phyloP scores from a whole-genome alignment of 2,113 vertebrate genomes.

The Aythya baeri region DNA sequence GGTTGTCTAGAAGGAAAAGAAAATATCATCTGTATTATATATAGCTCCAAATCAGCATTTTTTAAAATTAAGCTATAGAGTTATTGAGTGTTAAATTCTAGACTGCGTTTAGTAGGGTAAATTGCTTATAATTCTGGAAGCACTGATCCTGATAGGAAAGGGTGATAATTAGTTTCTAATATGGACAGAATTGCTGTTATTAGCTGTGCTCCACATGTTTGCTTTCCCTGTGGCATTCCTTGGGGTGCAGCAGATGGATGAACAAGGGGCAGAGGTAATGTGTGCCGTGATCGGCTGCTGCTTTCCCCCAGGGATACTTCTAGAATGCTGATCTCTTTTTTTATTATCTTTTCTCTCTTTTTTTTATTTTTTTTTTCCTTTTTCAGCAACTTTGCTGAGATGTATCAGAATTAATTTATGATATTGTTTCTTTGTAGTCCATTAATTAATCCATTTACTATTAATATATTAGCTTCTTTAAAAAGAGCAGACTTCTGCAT shows the following conservation, averaged over 20 bases:
- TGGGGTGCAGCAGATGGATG: slow-evolving; percentile 75
- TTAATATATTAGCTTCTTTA: not conserved
- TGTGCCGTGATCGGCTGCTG: slow-evolving; percentile 61
- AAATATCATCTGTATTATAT: not conserved
- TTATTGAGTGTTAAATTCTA: slow-evolving; percentile 64
- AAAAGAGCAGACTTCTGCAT: not conserved
- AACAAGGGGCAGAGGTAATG: slow-evolving; percentile 72
- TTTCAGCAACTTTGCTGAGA: slow-evolving; percentile 35
- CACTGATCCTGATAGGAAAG: slow-evolving; percentile 68
- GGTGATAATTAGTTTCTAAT: slow-evolving; percentile 71
- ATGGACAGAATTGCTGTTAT: slow-evolving; percentile 65
- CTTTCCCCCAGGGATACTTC: slow-evolving; percentile 20
- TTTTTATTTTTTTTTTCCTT: not conserved
- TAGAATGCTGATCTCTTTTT: slow-evolving; percentile 47
- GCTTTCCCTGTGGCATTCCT: slow-evolving; percentile 62
- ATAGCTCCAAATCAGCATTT: not conserved
- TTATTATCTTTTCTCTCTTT: not conserved
- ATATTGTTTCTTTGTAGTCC: not conserved
- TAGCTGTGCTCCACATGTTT: slow-evolving; percentile 61
- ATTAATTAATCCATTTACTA: slow-evolving; percentile 11
- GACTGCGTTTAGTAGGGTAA: slow-evolving; percentile 47
- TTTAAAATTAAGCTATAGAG: not conserved
- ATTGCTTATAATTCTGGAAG: slow-evolving; percentile 60
- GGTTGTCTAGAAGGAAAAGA: not conserved
- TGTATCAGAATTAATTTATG: slow-evolving; percentile 22